Evolutionary conservation across 1,140 invertebrate species (phyloP).

Genomic region (Myzus persicae): DNA sequence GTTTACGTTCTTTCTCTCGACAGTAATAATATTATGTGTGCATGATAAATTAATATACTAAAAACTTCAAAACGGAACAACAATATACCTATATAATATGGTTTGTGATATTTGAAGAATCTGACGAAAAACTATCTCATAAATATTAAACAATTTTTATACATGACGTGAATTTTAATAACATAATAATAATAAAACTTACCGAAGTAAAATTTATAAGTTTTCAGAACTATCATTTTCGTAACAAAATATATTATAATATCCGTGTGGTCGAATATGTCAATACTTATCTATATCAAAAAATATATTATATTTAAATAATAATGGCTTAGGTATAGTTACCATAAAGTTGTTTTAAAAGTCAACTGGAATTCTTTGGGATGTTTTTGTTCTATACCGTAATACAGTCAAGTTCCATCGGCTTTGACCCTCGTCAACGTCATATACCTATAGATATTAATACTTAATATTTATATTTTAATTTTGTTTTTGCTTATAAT

Average conservation of each 20-base stretch:
- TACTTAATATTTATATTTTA: not conserved
- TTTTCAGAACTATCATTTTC: not conserved
- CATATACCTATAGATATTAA: not conserved
- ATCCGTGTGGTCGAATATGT: not conserved
- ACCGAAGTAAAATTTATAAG: not conserved
- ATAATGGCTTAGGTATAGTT: not conserved
- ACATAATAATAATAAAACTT: not conserved
- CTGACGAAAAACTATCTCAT: slow-evolving; percentile 19
- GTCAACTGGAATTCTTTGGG: not conserved
- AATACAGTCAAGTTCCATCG: slow-evolving; percentile 9
- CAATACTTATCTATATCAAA: slow-evolving; percentile 32
- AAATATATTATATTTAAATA: not conserved
- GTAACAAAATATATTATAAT: not conserved
- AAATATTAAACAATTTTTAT: slow-evolving; percentile 24
- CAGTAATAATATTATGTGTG: not conserved
- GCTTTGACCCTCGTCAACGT: not conserved
- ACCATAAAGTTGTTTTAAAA: not conserved
- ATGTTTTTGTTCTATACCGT: not conserved
- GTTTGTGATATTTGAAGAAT: not conserved
- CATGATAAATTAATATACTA: not conserved
- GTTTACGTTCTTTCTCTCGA: not conserved
- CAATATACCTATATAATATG: not conserved
- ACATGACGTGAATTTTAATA: not conserved
- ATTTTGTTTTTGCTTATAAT: not conserved
- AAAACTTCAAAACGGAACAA: not conserved